phyloP scores from a whole-genome alignment of 2,113 vertebrate species.

The Eclectus roratus region DNA sequence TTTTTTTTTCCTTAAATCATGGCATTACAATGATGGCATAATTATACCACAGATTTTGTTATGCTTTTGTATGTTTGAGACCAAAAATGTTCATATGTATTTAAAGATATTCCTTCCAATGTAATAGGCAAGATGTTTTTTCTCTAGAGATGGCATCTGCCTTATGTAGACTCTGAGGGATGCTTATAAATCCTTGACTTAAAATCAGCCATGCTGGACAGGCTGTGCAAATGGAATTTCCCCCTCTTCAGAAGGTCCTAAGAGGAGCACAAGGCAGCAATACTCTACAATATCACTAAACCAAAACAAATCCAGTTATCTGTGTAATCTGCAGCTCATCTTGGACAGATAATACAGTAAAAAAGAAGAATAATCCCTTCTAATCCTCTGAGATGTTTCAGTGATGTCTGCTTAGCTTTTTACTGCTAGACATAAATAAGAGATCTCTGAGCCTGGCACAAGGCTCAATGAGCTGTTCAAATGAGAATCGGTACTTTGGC shows the following conservation, averaged over 20 bases:
- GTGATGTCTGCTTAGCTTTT: not conserved
- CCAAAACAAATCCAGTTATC: not conserved
- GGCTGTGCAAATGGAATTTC: not conserved
- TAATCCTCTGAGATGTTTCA: not conserved
- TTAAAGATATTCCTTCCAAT: not conserved
- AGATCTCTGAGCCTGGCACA: not conserved
- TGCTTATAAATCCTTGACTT: not conserved
- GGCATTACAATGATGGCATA: not conserved
- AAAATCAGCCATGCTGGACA: not conserved
- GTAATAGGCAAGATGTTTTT: not conserved
- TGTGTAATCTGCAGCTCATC: not conserved
- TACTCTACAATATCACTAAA: not conserved
- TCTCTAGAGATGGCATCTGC: not conserved
- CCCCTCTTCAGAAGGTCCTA: not conserved
- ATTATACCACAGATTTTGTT: not conserved
- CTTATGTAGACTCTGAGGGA: not conserved
- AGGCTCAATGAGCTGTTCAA: accelerated
- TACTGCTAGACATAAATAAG: not conserved
- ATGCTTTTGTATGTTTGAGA: not conserved
- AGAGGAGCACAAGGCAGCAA: not conserved
- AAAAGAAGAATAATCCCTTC: not conserved
- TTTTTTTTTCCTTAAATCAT: not conserved
- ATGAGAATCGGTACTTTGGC: not conserved
- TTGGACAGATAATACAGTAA: not conserved
- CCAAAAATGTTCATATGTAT: not conserved